These are phyloP conservation scores for Panthera uncia DNA, from an alignment of 2,113 vertebrate species.

Conservation along the genomic window DNA sequence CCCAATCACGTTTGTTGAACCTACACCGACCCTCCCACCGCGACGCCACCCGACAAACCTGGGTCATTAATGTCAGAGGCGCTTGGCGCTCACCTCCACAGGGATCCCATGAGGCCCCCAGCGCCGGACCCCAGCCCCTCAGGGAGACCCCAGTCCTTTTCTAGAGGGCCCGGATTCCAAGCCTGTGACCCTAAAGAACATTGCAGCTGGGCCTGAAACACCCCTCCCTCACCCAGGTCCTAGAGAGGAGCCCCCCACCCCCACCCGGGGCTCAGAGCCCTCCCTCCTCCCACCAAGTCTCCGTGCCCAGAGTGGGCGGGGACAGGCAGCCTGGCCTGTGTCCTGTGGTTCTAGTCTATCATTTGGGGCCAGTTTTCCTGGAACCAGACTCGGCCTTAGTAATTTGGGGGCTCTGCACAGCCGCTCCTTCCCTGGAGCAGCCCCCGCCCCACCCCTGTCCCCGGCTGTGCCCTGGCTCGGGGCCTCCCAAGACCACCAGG, in stretches of 20 bases:
- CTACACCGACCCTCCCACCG: no score
- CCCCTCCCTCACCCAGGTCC: background rate
- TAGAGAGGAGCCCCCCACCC: background rate
- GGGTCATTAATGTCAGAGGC: background rate
- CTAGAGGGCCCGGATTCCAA: background rate
- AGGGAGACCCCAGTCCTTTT: background rate
- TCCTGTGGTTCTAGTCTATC: conserved; percentile 73
- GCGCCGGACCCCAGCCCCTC: background rate
- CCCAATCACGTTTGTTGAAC: background rate
- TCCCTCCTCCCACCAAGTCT: background rate
- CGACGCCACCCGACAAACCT: fast-evolving
- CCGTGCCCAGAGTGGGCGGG: conserved; percentile 60
- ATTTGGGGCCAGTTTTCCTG: conserved; percentile 78
- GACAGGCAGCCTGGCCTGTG: conserved; percentile 36
- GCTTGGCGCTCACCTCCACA: background rate
- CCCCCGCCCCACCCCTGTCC: background rate
- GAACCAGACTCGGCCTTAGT: conserved; percentile 67
- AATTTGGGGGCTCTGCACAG: conserved; percentile 68
- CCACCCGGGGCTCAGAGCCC: background rate
- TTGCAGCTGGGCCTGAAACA: background rate
- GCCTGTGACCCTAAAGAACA: background rate
- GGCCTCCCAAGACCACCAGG: background rate
- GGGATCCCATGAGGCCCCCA: background rate
- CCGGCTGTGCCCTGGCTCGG: background rate
- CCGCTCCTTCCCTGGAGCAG: conserved; percentile 42